Evolutionary conservation across 2,797 vertebrate species (phyloP).

Genomic region (Dipus sagitta): DNA sequence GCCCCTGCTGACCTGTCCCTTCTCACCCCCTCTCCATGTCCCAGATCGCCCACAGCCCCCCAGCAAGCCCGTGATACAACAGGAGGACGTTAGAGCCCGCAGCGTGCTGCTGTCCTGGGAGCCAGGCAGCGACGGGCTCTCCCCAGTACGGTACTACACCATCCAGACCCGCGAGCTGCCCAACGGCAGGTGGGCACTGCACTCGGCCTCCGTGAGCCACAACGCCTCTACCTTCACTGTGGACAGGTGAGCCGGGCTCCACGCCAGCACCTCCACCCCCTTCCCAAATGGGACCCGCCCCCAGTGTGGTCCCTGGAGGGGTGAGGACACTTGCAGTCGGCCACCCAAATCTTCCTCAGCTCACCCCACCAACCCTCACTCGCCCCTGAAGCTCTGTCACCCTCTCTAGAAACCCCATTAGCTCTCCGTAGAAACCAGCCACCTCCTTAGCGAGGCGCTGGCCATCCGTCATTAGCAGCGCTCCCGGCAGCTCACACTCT

Average conservation of each 20-base stretch:
- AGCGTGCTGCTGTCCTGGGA: slow-evolving; percentile 95
- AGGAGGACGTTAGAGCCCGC: slow-evolving; percentile 94
- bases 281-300: not conserved
- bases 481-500: not conserved
- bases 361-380: rapidly evolving
- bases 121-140: slow-evolving; percentile 97
- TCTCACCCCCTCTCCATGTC: not conserved
- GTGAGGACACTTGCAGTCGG: not conserved
- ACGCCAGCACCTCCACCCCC: rapidly evolving
- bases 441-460: not conserved
- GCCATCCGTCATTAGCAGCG: not conserved
- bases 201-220: slow-evolving; percentile 93
- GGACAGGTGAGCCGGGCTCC: slow-evolving; percentile 89
- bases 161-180: slow-evolving; percentile 96
- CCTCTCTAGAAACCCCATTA: not conserved
- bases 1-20: not conserved
- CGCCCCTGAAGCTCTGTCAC: not conserved
- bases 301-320: not conserved
- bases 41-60: slow-evolving; percentile 96
- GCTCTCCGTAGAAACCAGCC: not conserved
- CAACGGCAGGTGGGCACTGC: slow-evolving; percentile 92
- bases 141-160: slow-evolving; percentile 97
- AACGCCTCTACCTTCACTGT: slow-evolving; percentile 93
- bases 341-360: not conserved
- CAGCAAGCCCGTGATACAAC: slow-evolving; percentile 91